Evolutionary conservation across 2,113 vertebrate genomes (phyloP).

Genomic region (Ceuthmochares aereus): DNA sequence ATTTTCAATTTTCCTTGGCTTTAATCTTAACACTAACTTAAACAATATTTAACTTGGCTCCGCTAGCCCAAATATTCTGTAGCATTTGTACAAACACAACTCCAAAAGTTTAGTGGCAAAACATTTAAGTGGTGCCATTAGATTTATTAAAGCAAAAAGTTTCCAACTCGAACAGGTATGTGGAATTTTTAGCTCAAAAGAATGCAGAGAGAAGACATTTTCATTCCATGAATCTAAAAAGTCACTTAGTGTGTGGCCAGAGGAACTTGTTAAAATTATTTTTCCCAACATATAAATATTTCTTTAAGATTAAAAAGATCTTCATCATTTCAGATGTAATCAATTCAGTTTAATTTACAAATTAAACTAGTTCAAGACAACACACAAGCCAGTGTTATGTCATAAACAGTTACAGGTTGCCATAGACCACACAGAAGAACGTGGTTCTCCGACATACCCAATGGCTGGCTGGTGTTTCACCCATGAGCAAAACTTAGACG

Average conservation of each 20-base stretch:
- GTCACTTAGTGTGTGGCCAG: neutral
- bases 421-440: neutral
- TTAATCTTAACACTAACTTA: conserved; percentile 46
- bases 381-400: neutral
- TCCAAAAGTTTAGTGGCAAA: conserved; percentile 7
- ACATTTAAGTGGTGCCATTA: conserved; percentile 29
- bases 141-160: neutral
- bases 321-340: neutral
- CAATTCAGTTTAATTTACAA: neutral
- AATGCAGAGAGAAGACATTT: neutral
- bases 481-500: neutral
- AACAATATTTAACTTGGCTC: conserved; percentile 55
- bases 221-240: neutral
- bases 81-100: conserved; percentile 41
- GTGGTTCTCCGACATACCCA: neutral
- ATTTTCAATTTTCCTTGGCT: conserved; percentile 7
- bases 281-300: neutral
- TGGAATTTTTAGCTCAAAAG: neutral
- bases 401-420: neutral
- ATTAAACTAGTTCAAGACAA: neutral
- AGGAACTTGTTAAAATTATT: neutral
- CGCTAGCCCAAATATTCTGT: conserved; percentile 27
- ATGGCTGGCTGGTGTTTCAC: neutral
- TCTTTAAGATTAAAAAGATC: neutral
- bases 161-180: neutral